Percentiles rank a stretch among this genome's conserved stretches.
These are phyloP conservation scores for Branchellion lobata DNA, from an alignment of 2,888 invertebrate genomes.

Conservation along the genomic window DNA sequence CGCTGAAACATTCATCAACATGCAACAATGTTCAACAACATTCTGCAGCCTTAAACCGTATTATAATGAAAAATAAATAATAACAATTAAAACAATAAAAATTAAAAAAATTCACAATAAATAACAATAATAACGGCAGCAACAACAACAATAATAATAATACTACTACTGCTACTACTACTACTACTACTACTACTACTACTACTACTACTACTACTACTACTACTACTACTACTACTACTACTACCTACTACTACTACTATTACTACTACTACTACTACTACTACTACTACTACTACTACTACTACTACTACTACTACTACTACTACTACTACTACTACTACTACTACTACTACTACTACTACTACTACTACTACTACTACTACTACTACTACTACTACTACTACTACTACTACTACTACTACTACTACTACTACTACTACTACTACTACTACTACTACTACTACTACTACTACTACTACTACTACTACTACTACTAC, in stretches of 20 bases:
- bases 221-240: slow-evolving; percentile 33
- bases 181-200: slow-evolving; percentile 35
- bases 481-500: slow-evolving; percentile 11
- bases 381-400: slow-evolving; percentile 8
- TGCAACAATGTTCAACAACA: too few relatives aligned
- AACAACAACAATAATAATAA: too few relatives aligned
- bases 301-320: slow-evolving; percentile 12
- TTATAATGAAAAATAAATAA: too few relatives aligned
- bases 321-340: slow-evolving; percentile 8
- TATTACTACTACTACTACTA: slow-evolving; percentile 19
- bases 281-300: slow-evolving; percentile 34
- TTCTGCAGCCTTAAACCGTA: too few relatives aligned
- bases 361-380: slow-evolving; percentile 20
- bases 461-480: slow-evolving; percentile 33
- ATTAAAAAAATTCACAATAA: too few relatives aligned
- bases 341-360: slow-evolving; percentile 9
- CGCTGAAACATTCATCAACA: too few relatives aligned
- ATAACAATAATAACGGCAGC: too few relatives aligned
- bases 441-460: slow-evolving; percentile 8
- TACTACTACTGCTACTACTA: too few relatives aligned
- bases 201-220: slow-evolving; percentile 35
- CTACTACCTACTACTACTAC: too few relatives aligned
- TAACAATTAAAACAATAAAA: too few relatives aligned
- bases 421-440: slow-evolving; percentile 20
- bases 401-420: slow-evolving; percentile 9